Percentiles rank a stretch among this genome's conserved stretches.
Evolutionary conservation across 2,113 vertebrate species (phyloP).

Genomic region (Zosterops lateralis): DNA sequence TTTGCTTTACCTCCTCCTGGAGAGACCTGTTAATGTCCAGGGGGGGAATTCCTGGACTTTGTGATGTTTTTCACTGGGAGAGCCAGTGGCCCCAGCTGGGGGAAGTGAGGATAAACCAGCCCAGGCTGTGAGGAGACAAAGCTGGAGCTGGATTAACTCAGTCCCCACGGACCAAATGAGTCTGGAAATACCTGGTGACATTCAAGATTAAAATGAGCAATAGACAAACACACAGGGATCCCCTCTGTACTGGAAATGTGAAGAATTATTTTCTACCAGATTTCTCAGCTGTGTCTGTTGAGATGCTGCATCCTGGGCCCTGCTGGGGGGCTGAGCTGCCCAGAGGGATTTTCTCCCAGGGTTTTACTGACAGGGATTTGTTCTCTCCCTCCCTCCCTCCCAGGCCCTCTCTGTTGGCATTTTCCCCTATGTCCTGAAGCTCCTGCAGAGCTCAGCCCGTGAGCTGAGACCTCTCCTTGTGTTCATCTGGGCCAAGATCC

Average conservation of each 20-base stretch:
- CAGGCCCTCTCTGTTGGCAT: constrained; percentile 97
- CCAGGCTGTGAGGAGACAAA: neutral
- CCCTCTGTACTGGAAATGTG: neutral
- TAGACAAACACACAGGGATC: neutral
- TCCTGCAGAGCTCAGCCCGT: constrained; percentile 95
- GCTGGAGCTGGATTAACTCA: neutral
- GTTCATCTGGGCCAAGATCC: constrained; percentile 99
- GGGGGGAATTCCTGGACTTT: neutral
- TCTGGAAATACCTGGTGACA: neutral
- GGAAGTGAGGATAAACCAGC: neutral
- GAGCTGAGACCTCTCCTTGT: constrained; percentile 94
- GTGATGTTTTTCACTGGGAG: neutral
- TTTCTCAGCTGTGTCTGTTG: neutral
- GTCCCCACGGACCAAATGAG: neutral
- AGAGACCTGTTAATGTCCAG: neutral
- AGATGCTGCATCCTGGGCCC: neutral
- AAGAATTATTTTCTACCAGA: neutral
- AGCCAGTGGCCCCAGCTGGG: neutral
- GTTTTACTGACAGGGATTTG: neutral
- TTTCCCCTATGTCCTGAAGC: constrained; percentile 95
- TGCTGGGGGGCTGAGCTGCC: neutral
- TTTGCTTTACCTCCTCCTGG: neutral
- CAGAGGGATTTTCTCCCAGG: neutral
- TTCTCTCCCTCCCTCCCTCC: neutral
- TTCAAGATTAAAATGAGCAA: neutral